Evolutionary conservation across 2,797 vertebrate species (phyloP), one percentile per base, ranked within the genome.

Genomic region (Natrix natrix): DNA sequence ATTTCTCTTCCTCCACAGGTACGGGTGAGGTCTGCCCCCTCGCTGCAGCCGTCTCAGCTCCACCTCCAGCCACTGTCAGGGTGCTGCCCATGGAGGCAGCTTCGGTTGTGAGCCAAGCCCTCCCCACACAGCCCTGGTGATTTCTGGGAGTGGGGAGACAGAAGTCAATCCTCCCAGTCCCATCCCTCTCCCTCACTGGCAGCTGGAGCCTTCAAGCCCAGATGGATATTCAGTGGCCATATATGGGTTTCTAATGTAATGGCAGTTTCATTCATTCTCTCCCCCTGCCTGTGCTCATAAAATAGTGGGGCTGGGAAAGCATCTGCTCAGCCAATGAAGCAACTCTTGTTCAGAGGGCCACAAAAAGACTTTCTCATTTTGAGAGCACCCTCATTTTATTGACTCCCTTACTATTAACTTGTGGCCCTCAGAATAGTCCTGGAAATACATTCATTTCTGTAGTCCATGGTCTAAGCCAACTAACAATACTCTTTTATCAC

Each of bases 111-210:
- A 96, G 96, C 95, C 97, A 97, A 95, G 96, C 97, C 94, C 97
- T 97, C 94, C 96, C 97, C 94, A 95, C 97, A 63, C 97, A 97
- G 96, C 97, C 97, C 94, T 97, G 97, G 97, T 97, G 97, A 97
- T 96, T 97, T 95, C 95, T 93, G 94, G 28, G 95, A 95, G 96
- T 95, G 94, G 95, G 94, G 95, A 92, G 91, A 55, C 95, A 90
- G 92, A 90, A 90, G 86, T 83, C 20, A 14, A 91, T 66, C 90
- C 57, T 43, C 86, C 92, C 92, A 93, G 69, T 48, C 86, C 66
- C 52, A 0, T 88, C 91, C 93, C 86, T 92, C 86, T 57, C 89
- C 89, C 91, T 83, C 86, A 92, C 8, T 83, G 86, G 93, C 93
- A 91, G 91, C 86, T 87, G 66, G 69, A 59, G 43, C 92, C 57